These are phyloP conservation scores for Myzus persicae DNA, from an alignment of 1,140 invertebrate species.

Conservation along the genomic window DNA sequence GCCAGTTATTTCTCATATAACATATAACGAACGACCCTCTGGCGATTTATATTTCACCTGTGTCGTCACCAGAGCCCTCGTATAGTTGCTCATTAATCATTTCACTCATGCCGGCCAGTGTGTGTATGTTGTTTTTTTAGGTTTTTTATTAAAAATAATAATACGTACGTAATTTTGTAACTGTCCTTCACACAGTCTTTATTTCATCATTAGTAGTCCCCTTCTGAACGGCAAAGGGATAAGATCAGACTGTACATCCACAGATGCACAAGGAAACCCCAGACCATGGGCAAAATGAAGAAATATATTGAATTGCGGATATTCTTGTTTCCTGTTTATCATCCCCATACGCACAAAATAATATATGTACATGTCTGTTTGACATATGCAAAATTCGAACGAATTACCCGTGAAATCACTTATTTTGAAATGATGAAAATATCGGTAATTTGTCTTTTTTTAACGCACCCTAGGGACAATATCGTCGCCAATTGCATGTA, in stretches of 20 bases:
- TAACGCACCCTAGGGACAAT: background rate
- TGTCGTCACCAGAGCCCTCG: slow-evolving; percentile 47
- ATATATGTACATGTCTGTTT: slow-evolving; percentile 11
- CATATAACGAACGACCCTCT: slow-evolving; percentile 33
- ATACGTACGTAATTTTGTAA: slow-evolving; percentile 6
- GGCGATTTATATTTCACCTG: slow-evolving; percentile 50
- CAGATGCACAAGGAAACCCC: background rate
- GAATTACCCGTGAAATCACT: slow-evolving; percentile 52
- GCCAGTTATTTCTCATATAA: slow-evolving; percentile 47
- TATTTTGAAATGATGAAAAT: slow-evolving; percentile 24
- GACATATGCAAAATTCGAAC: slow-evolving; percentile 49
- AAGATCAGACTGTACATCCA: slow-evolving; percentile 7
- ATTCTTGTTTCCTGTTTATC: slow-evolving; percentile 25
- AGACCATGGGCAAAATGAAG: background rate
- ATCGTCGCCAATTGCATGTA: background rate
- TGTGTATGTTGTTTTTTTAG: background rate
- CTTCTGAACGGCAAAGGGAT: slow-evolving; percentile 26
- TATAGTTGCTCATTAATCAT: slow-evolving; percentile 46
- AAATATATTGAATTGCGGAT: slow-evolving; percentile 2
- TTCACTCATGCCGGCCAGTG: slow-evolving; percentile 23
- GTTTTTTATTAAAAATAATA: slow-evolving; percentile 52
- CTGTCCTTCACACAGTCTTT: slow-evolving; percentile 13
- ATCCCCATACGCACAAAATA: slow-evolving; percentile 15
- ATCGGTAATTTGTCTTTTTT: slow-evolving; percentile 48
- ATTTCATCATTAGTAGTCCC: slow-evolving; percentile 52